Base-by-base conservation (phyloP, 2,797 vertebrate genomes). In the Limosa lapponica region DNA sequence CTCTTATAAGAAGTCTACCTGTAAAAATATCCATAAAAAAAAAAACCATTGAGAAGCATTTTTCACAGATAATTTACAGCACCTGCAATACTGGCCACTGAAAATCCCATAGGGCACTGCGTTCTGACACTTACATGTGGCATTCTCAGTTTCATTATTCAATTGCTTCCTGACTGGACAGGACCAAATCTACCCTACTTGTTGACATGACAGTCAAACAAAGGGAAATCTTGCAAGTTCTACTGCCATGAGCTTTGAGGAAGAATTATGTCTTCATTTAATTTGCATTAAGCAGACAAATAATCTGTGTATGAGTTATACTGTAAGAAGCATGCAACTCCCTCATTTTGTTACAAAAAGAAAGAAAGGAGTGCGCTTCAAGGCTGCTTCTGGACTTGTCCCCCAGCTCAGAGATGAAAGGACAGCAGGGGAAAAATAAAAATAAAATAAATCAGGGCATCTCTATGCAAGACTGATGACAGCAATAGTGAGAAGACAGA, bases 121-220 rank as follows among this genome's bases (percentile, higher is more conserved):
- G 7, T 24, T 66, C 67, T 62, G 79, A 80, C 52, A 61, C 48
- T 10, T 2, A 19, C 4, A 54, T 0, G 0, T 0, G 1, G n/a
- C 28, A 74, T 28, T 81, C 55, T 58, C 43, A 15, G 57, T 52
- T 73, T 74, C 58, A 54, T 16, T 51, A 77, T 16, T 62, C 28
- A n/a, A 22, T 0, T 62, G 22, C 57, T 64, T 90, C 52, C 39
- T 39, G 16, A 41, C 59, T 18, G 32, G n/a, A 58, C 23, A 82
- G 28, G 37, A 48, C 22, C 13, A 48, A 55, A 43, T 13, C 44
- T 44, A 58, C 17, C 17, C 39, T 55, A 28, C 17, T 25, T 32
- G 4, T 8, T 36, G 10, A 66, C 54, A 59, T 36, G 19, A 57
- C 17, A 80, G 30, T 7, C 9, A 41, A 65, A 57, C 25, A 65